Base-by-base conservation (phyloP, 2,797 vertebrate genomes). In the Tarsius wallacei region DNA sequence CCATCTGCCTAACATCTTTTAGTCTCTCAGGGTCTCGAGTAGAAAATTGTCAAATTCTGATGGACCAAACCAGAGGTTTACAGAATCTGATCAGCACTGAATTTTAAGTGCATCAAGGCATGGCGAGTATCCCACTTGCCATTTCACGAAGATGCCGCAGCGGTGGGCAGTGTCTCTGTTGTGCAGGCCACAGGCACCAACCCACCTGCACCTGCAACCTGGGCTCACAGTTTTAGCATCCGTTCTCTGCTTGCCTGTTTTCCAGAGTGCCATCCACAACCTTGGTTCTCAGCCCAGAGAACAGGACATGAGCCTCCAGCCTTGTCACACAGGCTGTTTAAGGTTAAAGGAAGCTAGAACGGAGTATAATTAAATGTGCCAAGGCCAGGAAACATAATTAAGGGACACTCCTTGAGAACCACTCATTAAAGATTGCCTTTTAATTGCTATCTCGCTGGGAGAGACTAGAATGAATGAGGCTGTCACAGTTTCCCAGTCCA, bases 401-500 rank as follows among this genome's bases (percentile, higher is more conserved):
- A 96, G 90, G 64, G 71, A 22, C 14, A 53, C 14, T 84, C 51
- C 61, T 86, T 68, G 84, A 74, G 64, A 93, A 74, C 9, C 7
- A 22, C 42, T 83, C 28, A 0, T 59, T 81, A 93, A 90, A 84
- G 71, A 90, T 63, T 0, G 64, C 31, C 81, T 97, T 87, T 90
- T 80, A 81, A 90, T 96, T 92, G 87, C 76, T 77, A 21, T 95
- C 90, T 90, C 53, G 47, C 90, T 90, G 57, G 55, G 63, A 91
- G 57, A 91, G 90, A 84, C 49, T 59, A 90, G 80, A 71, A 77
- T 31, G 61, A 61, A 96, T 87, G 95, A 87, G 42, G 61, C 1
- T 53, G 88, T 76, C 85, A 84, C 71, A 36, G 14, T 26, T 42
- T 51, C 53, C 53, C 10, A 57, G 73, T 81, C 26, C 1, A 3